A percentile compares a stretch with the other conserved stretches of the same genome.
phyloP scores from a whole-genome alignment of 2,888 invertebrate genomes.

The Xylocampa areola region DNA sequence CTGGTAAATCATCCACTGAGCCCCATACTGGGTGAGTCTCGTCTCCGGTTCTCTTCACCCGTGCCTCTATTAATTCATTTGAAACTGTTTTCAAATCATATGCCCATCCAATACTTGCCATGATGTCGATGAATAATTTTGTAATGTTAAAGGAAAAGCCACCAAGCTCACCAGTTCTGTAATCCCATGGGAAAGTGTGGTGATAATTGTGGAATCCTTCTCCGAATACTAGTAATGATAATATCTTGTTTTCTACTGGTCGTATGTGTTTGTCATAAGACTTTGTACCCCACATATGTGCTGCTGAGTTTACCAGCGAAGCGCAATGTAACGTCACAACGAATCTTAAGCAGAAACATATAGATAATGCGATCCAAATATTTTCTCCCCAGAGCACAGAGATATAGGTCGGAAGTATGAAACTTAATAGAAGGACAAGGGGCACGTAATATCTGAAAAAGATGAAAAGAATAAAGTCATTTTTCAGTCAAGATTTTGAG shows the following conservation, averaged over 20 bases:
- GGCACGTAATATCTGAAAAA: too few species aligned
- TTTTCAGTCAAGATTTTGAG: too few species aligned
- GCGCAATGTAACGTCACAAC: conserved; percentile 7
- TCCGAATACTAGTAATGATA: conserved; percentile 46
- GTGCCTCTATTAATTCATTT: conserved; percentile 21
- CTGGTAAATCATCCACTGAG: conserved; percentile 4
- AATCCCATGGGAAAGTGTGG: conserved; percentile 62
- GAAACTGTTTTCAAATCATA: conserved; percentile 34
- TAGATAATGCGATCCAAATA: conserved; percentile 5
- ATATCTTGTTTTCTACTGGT: conserved; percentile 18
- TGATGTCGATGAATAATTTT: conserved; percentile 34
- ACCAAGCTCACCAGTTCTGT: conserved; percentile 34
- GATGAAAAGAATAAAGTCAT: too few species aligned
- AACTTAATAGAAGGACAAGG: too few species aligned
- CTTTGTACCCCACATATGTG: conserved; percentile 37
- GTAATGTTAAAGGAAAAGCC: conserved; percentile 20
- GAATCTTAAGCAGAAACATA: conserved; percentile 14
- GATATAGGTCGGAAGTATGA: too few species aligned
- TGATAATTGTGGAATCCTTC: conserved; percentile 71
- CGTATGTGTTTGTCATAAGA: conserved; percentile 36
- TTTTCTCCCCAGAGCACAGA: conserved; percentile 32
- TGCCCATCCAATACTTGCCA: conserved; percentile 44
- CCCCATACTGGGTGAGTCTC: conserved; percentile 33
- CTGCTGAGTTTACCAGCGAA: conserved; percentile 14
- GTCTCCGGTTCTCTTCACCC: conserved; percentile 38